These are phyloP conservation scores for Cuculus canorus DNA, from an alignment of 2,797 vertebrate species.

Conservation along the genomic window DNA sequence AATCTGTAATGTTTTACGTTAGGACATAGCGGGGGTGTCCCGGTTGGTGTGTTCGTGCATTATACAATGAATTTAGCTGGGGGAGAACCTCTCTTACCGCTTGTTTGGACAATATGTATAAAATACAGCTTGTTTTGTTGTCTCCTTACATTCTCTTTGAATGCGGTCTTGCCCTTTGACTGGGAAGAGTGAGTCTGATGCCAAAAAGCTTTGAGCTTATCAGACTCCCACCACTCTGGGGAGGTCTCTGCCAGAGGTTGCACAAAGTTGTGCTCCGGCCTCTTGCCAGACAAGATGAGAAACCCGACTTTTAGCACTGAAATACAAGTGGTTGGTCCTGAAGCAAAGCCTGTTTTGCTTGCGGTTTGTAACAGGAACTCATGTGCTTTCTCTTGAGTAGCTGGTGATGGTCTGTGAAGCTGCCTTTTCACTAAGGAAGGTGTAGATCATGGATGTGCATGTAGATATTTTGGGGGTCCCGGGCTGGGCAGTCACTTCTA, in stretches of 20 bases:
- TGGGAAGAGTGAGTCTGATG: neutral
- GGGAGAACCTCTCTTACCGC: neutral
- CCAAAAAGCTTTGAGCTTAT: neutral
- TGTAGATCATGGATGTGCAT: accelerated
- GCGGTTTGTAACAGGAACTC: neutral
- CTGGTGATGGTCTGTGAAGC: neutral
- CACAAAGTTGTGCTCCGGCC: neutral
- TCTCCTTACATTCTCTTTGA: neutral
- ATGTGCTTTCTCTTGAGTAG: neutral
- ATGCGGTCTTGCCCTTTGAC: neutral
- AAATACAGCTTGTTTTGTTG: slow-evolving; percentile 48
- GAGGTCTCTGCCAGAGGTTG: neutral
- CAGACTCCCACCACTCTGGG: slow-evolving; percentile 15
- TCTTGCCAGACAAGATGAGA: neutral
- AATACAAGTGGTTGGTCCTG: neutral
- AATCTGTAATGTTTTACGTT: neutral
- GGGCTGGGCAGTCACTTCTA: accelerated
- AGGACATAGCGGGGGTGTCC: neutral
- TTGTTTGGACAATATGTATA: neutral
- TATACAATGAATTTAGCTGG: neutral
- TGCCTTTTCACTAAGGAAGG: neutral
- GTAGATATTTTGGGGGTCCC: neutral
- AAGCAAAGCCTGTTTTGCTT: neutral
- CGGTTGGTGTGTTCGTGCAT: neutral
- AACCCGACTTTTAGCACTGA: neutral